These are phyloP conservation scores for Marasmarcha lunaedactyla DNA, from an alignment of 2,888 invertebrate species.

Conservation along the genomic window DNA sequence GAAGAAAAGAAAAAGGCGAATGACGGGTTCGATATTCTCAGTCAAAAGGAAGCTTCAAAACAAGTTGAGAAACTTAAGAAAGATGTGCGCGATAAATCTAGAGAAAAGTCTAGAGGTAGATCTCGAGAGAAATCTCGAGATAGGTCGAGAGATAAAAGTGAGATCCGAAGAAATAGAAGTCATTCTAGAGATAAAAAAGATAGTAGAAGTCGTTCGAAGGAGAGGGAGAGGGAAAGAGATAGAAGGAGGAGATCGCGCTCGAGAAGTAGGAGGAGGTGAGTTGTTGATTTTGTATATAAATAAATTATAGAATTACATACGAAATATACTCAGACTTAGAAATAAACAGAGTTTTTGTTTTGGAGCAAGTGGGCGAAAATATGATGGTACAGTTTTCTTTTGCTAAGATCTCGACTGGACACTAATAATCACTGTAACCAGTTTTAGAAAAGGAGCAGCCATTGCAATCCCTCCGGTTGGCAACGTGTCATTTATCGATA, in stretches of 20 bases:
- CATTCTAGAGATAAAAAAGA: slow-evolving; percentile 19
- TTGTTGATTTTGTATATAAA: too few relatives aligned
- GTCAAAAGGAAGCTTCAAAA: neutral
- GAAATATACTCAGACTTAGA: too few relatives aligned
- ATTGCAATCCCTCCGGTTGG: too few relatives aligned
- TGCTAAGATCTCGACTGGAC: too few relatives aligned
- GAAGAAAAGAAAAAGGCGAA: slow-evolving; percentile 9
- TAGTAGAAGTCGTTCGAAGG: slow-evolving; percentile 13
- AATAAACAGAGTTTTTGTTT: too few relatives aligned
- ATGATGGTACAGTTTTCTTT: too few relatives aligned
- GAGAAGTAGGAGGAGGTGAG: slow-evolving; percentile 23
- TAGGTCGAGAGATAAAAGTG: slow-evolving; percentile 13
- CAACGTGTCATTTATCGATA: too few relatives aligned
- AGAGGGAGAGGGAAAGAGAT: slow-evolving; percentile 16
- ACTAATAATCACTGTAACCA: too few relatives aligned
- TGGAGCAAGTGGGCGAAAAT: too few relatives aligned
- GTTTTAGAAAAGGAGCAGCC: too few relatives aligned
- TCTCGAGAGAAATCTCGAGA: slow-evolving; percentile 15
- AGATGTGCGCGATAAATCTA: slow-evolving; percentile 15
- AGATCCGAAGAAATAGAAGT: slow-evolving; percentile 17
- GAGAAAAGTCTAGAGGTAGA: slow-evolving; percentile 12
- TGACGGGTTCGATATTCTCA: neutral
- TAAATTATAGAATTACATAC: too few relatives aligned
- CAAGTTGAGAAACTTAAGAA: neutral
- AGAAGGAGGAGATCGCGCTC: slow-evolving; percentile 30